phyloP scores from a whole-genome alignment of 1,140 invertebrate genomes.

The Orius laevigatus region DNA sequence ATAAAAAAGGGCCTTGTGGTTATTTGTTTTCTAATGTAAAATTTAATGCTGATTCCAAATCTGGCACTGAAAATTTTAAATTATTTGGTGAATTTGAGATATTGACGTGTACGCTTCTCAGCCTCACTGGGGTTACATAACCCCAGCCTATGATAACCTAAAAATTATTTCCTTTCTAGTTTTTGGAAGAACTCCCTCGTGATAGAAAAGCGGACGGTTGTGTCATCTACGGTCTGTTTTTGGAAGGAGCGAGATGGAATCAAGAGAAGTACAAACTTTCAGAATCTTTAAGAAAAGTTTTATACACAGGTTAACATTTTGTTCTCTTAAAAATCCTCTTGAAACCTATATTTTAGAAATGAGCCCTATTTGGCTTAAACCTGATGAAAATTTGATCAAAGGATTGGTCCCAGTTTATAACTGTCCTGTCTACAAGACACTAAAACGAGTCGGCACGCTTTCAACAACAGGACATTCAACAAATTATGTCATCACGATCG shows the following conservation, averaged over 20 bases:
- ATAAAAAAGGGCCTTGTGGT: no score
- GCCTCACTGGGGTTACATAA: no score
- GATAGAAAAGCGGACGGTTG: constrained; percentile 45
- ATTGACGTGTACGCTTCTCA: no score
- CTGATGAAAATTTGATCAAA: constrained; percentile 33
- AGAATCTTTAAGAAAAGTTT: constrained; percentile 43
- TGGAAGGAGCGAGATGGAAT: constrained; percentile 60
- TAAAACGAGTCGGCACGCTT: constrained; percentile 43
- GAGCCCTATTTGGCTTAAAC: constrained; percentile 40
- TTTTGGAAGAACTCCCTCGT: constrained; percentile 29
- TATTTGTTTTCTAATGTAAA: no score
- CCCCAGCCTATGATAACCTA: no score
- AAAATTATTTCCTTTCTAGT: no score
- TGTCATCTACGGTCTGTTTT: constrained; percentile 49
- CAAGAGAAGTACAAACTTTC: constrained; percentile 28
- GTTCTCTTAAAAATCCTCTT: constrained; percentile 5
- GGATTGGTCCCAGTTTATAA: constrained; percentile 14
- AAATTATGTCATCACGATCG: constrained; percentile 58
- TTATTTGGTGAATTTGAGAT: not conserved
- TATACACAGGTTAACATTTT: constrained; percentile 48
- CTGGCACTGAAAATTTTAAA: not conserved
- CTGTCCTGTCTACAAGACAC: constrained; percentile 63
- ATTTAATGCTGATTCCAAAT: no score
- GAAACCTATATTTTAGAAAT: constrained; percentile 32
- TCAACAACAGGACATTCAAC: constrained; percentile 68